These are phyloP conservation scores for Onychomys torridus DNA, from an alignment of 2,797 vertebrate genomes.

Conservation along the genomic window DNA sequence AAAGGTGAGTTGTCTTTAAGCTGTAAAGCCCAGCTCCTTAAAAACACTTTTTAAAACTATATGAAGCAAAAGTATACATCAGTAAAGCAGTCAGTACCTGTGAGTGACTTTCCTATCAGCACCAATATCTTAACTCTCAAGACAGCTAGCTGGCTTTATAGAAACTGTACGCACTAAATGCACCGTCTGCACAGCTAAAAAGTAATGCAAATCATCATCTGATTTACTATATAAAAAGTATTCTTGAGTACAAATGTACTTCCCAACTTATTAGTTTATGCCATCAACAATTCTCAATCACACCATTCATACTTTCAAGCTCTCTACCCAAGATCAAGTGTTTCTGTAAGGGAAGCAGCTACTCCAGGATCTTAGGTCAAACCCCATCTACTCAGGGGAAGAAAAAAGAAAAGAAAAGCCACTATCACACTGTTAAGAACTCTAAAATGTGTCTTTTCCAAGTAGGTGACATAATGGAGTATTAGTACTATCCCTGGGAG, in stretches of 20 bases:
- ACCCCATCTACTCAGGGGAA: neutral
- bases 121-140: neutral
- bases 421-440: neutral
- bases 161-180: neutral
- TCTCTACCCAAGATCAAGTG: neutral
- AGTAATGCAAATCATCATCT: neutral
- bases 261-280: constrained; percentile 22
- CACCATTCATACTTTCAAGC: constrained; percentile 8
- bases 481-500: neutral
- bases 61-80: neutral
- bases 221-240: neutral
- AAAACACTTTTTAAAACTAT: constrained; percentile 30
- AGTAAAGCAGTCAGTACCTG: neutral
- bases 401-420: neutral
- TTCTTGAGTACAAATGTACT: neutral
- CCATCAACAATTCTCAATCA: neutral
- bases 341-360: constrained; percentile 16
- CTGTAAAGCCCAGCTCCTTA: neutral
- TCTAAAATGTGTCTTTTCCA: constrained; percentile 22
- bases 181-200: neutral
- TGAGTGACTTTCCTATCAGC: constrained; percentile 3
- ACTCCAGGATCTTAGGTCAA: neutral
- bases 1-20: neutral
- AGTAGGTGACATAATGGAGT: neutral
- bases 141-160: constrained; percentile 10